Evolutionary conservation across 2,797 vertebrate species (phyloP).

Genomic region (Threskiornis aethiopicus): DNA sequence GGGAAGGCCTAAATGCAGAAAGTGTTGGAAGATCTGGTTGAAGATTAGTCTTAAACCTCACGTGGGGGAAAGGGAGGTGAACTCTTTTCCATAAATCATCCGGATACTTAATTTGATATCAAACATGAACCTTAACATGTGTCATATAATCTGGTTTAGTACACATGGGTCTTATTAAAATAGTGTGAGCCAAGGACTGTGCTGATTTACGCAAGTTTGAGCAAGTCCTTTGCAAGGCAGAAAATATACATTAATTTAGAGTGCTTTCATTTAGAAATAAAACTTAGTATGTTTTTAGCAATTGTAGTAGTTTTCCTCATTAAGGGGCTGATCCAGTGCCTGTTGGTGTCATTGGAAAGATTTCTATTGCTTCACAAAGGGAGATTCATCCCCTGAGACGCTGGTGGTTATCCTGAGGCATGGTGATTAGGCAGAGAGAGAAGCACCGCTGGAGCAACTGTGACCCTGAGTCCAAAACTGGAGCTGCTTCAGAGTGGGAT

Average conservation of each 20-base stretch:
- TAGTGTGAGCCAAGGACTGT: slow-evolving; percentile 73
- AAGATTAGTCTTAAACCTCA: slow-evolving; percentile 76
- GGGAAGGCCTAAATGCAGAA: slow-evolving; percentile 58
- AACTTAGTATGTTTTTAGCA: background rate
- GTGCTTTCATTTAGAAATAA: background rate
- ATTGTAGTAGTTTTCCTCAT: background rate
- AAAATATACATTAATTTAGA: slow-evolving; percentile 7
- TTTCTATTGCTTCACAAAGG: background rate
- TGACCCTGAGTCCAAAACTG: background rate
- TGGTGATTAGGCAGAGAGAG: background rate
- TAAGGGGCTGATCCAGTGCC: background rate
- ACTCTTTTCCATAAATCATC: slow-evolving; percentile 77
- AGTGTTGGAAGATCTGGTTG: slow-evolving; percentile 74
- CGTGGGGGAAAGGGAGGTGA: slow-evolving; percentile 58
- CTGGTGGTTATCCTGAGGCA: background rate
- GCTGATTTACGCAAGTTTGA: slow-evolving; percentile 67
- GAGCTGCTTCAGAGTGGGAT: background rate
- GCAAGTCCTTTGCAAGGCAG: slow-evolving; percentile 22
- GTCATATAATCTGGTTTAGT: slow-evolving; percentile 78
- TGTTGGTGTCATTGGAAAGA: background rate
- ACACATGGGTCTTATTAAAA: slow-evolving; percentile 77
- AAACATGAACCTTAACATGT: slow-evolving; percentile 75
- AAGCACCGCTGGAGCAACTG: background rate
- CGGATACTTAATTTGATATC: slow-evolving; percentile 79
- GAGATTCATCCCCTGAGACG: background rate